Evolutionary conservation across 1,140 invertebrate species (phyloP).

Genomic region (Papilio xuthus): DNA sequence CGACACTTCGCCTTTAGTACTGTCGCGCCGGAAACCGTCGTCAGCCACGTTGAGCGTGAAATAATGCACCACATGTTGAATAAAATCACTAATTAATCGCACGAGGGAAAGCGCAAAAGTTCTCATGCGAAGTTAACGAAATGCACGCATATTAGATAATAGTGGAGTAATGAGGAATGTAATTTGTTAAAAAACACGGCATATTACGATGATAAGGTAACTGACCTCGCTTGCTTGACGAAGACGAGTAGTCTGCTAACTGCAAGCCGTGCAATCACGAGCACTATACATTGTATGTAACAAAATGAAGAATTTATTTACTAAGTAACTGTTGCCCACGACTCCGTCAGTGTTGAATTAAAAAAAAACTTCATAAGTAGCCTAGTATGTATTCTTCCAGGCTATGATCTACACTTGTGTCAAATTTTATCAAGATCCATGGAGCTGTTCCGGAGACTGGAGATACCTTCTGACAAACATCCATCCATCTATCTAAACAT

Average conservation of each 20-base stretch:
- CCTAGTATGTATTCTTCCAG: no score
- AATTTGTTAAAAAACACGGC: conserved; percentile 11
- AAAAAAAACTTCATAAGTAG: no score
- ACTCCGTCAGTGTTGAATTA: no score
- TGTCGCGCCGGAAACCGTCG: conserved; percentile 56
- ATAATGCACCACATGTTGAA: conserved; percentile 71
- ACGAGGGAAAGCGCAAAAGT: conserved; percentile 72
- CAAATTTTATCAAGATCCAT: no score
- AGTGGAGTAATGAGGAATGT: conserved; percentile 52
- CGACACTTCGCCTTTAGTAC: conserved; percentile 58
- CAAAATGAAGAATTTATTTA: neutral
- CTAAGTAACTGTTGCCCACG: neutral
- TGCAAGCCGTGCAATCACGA: neutral
- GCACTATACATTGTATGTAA: neutral
- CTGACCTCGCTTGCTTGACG: neutral
- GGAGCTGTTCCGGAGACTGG: no score
- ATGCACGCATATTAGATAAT: conserved; percentile 66
- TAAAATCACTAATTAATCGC: conserved; percentile 64
- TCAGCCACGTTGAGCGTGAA: conserved; percentile 59
- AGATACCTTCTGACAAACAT: no score
- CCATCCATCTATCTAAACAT: no score
- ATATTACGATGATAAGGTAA: neutral
- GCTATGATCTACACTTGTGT: no score
- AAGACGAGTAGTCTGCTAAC: neutral
- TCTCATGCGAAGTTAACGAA: conserved; percentile 65